Percentiles rank a stretch among this genome's conserved stretches.
These are phyloP conservation scores for Atractosteus spatula DNA, from an alignment of 2,113 vertebrate genomes.

Conservation along the genomic window DNA sequence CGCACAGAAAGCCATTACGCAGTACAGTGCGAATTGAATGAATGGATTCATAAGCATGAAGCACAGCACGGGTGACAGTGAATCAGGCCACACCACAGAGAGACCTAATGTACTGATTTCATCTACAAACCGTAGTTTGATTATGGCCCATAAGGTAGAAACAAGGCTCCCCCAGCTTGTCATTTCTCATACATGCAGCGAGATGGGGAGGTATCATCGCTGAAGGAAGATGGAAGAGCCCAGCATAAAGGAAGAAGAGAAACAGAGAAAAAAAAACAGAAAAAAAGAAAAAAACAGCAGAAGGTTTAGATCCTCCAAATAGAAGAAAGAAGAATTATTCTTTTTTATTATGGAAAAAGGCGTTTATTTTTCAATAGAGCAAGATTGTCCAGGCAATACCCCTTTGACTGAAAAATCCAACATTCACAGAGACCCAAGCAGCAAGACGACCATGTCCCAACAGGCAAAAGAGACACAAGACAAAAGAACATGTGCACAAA, in stretches of 20 bases:
- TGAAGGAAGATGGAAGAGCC: slow-evolving; percentile 90
- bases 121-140: slow-evolving; percentile 99
- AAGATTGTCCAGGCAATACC: slow-evolving; percentile 92
- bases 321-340: slow-evolving; percentile 84
- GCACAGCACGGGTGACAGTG: slow-evolving; percentile 79
- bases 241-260: slow-evolving; percentile 77
- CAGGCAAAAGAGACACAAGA: slow-evolving; percentile 73
- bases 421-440: slow-evolving; percentile 45
- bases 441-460: slow-evolving; percentile 38
- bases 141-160: slow-evolving; percentile 99
- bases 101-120: slow-evolving; percentile 79
- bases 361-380: slow-evolving; percentile 88
- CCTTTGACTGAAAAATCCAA: slow-evolving; percentile 83
- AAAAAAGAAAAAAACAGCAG: slow-evolving; percentile 85
- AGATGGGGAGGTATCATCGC: slow-evolving; percentile 98
- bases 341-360: slow-evolving; percentile 86
- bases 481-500: slow-evolving; percentile 69
- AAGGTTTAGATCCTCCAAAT: slow-evolving; percentile 80
- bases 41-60: slow-evolving; percentile 82
- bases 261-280: slow-evolving; percentile 67
- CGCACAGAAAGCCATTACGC: slow-evolving; percentile 29
- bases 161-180: slow-evolving; percentile 97
- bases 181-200: slow-evolving; percentile 98
- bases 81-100: slow-evolving; percentile 88
- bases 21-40: slow-evolving; percentile 61